These are phyloP conservation scores for Chlamydotis undulata DNA, from an alignment of 2,113 vertebrate genomes.

Conservation along the genomic window DNA sequence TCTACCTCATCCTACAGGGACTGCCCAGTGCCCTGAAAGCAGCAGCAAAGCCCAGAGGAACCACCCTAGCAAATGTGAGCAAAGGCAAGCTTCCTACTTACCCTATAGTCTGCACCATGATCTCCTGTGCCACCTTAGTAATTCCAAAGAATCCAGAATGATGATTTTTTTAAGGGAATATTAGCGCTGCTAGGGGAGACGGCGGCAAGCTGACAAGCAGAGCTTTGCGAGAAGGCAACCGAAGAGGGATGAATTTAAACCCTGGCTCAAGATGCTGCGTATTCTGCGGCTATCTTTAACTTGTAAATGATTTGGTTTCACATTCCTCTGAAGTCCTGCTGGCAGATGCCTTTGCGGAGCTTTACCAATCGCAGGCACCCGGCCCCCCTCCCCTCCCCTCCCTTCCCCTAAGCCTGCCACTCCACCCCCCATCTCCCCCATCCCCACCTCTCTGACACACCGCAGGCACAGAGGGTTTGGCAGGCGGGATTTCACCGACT, in stretches of 20 bases:
- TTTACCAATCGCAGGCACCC: constrained; percentile 83
- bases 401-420: not conserved
- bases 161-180: constrained; percentile 41
- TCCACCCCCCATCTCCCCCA: not conserved
- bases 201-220: constrained; percentile 57
- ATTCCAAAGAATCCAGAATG: constrained; percentile 59
- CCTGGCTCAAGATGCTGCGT: constrained; percentile 79
- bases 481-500: not conserved
- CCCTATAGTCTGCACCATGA: constrained; percentile 82
- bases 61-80: not conserved
- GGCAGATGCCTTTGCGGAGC: constrained; percentile 78
- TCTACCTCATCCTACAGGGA: not conserved
- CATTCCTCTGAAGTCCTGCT: constrained; percentile 91
- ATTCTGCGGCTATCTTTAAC: constrained; percentile 96
- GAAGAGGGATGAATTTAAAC: constrained; percentile 80
- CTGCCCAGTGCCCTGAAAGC: not conserved
- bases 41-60: not conserved
- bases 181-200: constrained; percentile 1
- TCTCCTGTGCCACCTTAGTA: constrained; percentile 44
- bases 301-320: constrained; percentile 89
- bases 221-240: constrained; percentile 51
- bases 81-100: constrained; percentile 75
- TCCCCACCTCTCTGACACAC: not conserved
- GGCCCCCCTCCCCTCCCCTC: constrained; percentile 62
- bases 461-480: not conserved